These are phyloP conservation scores for Paracanthobrama guichenoti DNA, from an alignment of 2,113 vertebrate species.

Conservation along the genomic window DNA sequence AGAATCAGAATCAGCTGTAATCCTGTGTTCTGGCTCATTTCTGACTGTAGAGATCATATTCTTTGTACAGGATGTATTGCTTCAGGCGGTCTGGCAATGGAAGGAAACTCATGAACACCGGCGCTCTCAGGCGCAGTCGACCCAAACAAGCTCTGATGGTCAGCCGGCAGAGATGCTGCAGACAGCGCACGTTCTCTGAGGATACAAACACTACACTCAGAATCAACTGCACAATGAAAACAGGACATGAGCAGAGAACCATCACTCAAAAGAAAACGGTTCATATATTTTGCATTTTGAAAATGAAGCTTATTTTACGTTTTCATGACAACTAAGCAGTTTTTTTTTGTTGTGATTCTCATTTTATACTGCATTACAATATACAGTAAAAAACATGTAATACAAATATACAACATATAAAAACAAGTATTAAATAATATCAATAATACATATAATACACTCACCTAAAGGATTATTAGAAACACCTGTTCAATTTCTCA, in stretches of 20 bases:
- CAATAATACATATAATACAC: no score
- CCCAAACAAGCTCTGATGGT: conserved; percentile 87
- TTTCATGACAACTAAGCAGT: no score
- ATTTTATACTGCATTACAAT: neutral
- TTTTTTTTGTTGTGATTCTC: neutral
- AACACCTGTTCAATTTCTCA: no score
- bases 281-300: neutral
- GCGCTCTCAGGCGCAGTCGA: conserved; percentile 84
- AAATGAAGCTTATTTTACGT: no score
- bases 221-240: no score
- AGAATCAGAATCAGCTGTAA: neutral
- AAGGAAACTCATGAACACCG: conserved; percentile 90
- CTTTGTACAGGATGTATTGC: conserved; percentile 85
- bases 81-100: conserved; percentile 85
- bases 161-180: conserved; percentile 92
- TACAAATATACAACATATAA: no score
- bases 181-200: conserved; percentile 82
- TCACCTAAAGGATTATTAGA: no score
- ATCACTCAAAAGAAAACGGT: neutral
- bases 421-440: no score
- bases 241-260: neutral
- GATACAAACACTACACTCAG: neutral
- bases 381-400: no score
- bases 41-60: conserved; percentile 82
- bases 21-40: neutral